Conservation (phyloP, 2,888 invertebrate species). For the Pseudococcus longispinus region DNA sequence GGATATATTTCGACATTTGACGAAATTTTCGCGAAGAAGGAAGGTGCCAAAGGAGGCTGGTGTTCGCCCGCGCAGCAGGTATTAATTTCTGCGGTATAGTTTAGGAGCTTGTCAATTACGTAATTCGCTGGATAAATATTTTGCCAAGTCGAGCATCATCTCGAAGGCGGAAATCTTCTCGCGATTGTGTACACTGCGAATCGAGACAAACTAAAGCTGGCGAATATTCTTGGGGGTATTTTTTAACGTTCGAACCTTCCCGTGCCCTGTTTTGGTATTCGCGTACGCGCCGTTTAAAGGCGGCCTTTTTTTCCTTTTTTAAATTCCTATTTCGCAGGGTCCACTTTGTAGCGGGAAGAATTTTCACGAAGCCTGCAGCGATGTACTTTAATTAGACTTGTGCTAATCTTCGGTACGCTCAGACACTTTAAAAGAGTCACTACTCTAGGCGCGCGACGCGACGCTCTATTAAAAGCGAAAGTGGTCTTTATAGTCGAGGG, state of each 20-base stretch:
- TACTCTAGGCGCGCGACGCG: not conserved
- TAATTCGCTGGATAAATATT: not conserved
- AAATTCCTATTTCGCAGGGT: not conserved
- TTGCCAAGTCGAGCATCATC: not conserved
- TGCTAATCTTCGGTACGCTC: slow-evolving; percentile 26
- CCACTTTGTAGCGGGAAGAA: not conserved
- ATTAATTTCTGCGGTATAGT: not conserved
- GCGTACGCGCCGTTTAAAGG: not conserved
- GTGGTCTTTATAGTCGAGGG: slow-evolving; percentile 29
- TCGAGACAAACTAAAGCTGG: not conserved
- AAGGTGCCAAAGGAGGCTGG: not conserved
- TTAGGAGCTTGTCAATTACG: not conserved
- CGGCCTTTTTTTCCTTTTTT: not conserved
- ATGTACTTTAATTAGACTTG: slow-evolving; percentile 8
- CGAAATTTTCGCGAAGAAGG: too few relatives aligned
- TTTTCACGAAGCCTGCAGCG: not conserved
- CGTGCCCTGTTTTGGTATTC: not conserved
- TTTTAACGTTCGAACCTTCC: not conserved
- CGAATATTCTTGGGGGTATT: not conserved
- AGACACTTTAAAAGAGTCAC: slow-evolving; percentile 18
- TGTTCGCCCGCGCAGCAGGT: not conserved
- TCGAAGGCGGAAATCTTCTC: not conserved
- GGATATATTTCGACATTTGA: too few relatives aligned
- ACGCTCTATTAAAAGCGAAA: slow-evolving; percentile 5
- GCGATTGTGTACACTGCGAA: not conserved